Base-by-base conservation (phyloP, 2,797 vertebrate genomes). In the Ciconia nigra region DNA sequence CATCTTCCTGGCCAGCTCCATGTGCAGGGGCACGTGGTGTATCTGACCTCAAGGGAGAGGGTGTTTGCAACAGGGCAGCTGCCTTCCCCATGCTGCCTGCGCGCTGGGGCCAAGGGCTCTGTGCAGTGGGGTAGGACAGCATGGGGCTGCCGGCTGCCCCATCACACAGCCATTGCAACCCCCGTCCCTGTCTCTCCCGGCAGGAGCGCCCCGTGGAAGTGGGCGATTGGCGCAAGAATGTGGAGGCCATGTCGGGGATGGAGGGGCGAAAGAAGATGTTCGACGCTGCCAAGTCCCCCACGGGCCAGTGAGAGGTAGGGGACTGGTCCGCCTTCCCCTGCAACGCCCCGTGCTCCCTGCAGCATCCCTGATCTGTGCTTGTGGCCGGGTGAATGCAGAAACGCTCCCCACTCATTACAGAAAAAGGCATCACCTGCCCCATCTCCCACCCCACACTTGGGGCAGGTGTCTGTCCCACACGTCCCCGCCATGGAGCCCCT, bases 241-340 rank as follows among this genome's bases (percentile, higher is more conserved):
- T 99, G 95, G 99, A 99, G 91, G 99, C 99, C 97, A 99, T 99
- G 99, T 99, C 99, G 0, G 99, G 99, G 46, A 99, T 99, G 99
- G 99, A 99, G 94, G 99, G 99, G 31, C 97, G 99, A 65, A 99
- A 99, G 98, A 99, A 99, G 98, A 99, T 99, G 99, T 99, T 99
- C 0, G 99, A 99, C 2, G 99, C 99, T 17, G 99, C 99, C 71
- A 99, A 99, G 91, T 97, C 98, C 47, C 99, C 98, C 12, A 98
- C 98, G 1, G 97, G 98, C 33, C 99, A 99, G 98, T 99, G 98
- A 99, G 97, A 97, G 97, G 98, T 98, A 93, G 42, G 31, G 42
- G 44, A 52, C 0, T 0, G 2, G 21, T 65, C 41, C 22, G 21
- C 46, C 37, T 41, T 10, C 21, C 22, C 16, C 15, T 25, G 22